Base-by-base conservation (phyloP, 2,797 vertebrate genomes). In the Apodemus agrarius region DNA sequence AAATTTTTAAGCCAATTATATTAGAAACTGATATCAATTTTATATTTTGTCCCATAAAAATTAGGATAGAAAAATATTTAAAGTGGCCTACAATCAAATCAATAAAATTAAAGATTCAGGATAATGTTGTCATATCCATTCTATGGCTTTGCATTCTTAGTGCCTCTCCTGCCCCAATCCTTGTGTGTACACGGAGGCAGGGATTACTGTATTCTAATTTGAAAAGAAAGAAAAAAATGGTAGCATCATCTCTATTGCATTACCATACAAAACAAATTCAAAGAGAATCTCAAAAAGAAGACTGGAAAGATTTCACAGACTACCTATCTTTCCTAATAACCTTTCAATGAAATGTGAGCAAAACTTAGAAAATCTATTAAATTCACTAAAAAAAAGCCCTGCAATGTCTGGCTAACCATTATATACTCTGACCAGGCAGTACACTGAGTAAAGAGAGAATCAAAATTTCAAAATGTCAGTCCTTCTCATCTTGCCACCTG, bases 51-150 rank as follows among this genome's bases (percentile, higher is more conserved):
- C 65, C n/a, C 59, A 91, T 57, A 74, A 78, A 34, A 80, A 40
- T 74, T 80, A 89, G 19, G 85, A 76, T 54, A 91, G 31, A 81
- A 94, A 94, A 78, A 19, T 90, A 11, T 78, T 87, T 57, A 54
- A 90, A 90, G 82, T 13, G 88, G 40, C 12, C 75, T 86, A 17
- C 34, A 49, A 87, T 72, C 19, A 89, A 86, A 69, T 69, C 34
- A 69, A 37, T 82, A 86, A 92, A 94, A 91, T 52, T 22, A 90
- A 89, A 92, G 57, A 26, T 74, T 94, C 46, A 43, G n/a, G 78
- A 57, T 65, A 88, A 79, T 43, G 3, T 19, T 82, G 52, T 22
- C 57, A 29, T 46, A 57, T 82, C 49, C 78, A 72, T 65, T 90
- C n/a, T 75, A 10, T 29, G 67, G 57, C 46, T 72, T 43, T 82